Base-by-base conservation (phyloP, 1,140 invertebrate species). In the Polypedilum vanderplanki region DNA sequence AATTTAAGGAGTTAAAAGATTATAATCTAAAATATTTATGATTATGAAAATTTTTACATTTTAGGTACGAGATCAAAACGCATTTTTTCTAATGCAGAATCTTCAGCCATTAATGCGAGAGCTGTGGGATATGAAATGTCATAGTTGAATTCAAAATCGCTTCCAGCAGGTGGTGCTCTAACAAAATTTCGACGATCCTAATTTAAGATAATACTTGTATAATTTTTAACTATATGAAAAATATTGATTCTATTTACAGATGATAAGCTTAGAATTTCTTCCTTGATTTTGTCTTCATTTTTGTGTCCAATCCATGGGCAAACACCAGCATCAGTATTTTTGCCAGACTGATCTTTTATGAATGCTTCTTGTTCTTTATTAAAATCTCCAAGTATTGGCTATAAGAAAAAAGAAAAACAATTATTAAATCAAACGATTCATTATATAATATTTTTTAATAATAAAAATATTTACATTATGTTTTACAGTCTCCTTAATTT, bases 31-130 rank as follows among this genome's bases (percentile, higher is more conserved):
- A 17, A 24, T 15, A 57, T 12, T 57, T 15, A 57, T n/a, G 33
- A 24, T 9, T 64, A 33, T 33, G n/a, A 33, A 17, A 57, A 73
- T 76, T 89, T 90, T 89, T 84, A 94, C 92, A 95, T 88, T 93
- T 99, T 99, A 77, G 98, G 97, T 79, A 99, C 98, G 77, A 99
- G 88, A 83, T 98, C 94, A 87, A 98, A 99, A 84, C 98, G 92
- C 95, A 99, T 98, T 84, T 94, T 93, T 84, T 97, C 91, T 78
- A 99, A 87, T 84, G 97, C 96, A 74, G 93, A 90, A 86, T 99
- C 97, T 83, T 97, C 91, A 78, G 92, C 91, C 83, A 99, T 90
- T 78, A 97, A 95, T 77, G 94, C 93, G 85, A 95, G 88, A 74
- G 97, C 97, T 79, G 98, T 88, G 41, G 96, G 95, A 84, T 93